phyloP scores from a whole-genome alignment of 2,113 vertebrate species.

The Lontra canadensis region DNA sequence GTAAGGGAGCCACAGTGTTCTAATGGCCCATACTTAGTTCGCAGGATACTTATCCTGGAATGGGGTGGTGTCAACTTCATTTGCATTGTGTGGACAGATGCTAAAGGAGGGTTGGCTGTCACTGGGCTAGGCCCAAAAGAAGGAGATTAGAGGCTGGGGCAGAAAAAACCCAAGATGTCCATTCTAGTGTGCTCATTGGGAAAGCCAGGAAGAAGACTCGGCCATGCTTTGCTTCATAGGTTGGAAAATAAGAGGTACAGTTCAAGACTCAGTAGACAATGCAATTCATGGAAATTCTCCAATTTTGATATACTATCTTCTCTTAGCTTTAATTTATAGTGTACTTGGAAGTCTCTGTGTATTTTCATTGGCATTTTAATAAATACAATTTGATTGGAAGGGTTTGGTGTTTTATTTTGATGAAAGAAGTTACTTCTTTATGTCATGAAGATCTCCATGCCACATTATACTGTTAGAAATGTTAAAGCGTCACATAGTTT shows the following conservation, averaged over 20 bases:
- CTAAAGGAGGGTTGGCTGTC: neutral
- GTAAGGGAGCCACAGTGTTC: neutral
- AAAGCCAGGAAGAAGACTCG: neutral
- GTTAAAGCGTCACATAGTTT: neutral
- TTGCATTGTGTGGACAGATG: neutral
- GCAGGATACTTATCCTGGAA: neutral
- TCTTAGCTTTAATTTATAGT: neutral
- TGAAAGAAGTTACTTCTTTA: neutral
- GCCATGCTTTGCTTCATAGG: neutral
- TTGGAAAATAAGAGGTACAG: neutral
- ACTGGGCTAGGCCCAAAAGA: neutral
- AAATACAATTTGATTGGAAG: neutral
- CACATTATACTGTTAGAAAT: neutral
- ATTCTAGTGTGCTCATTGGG: neutral
- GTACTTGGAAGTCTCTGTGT: neutral
- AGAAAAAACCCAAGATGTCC: neutral
- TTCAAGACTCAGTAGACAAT: neutral
- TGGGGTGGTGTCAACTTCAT: neutral
- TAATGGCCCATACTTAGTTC: neutral
- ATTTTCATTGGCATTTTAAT: conserved; percentile 1
- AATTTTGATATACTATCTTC: neutral
- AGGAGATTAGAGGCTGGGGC: neutral
- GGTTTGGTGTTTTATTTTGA: neutral
- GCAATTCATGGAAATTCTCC: neutral
- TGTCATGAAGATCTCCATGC: neutral